These are phyloP conservation scores for Ectropis grisescens DNA, from an alignment of 1,140 invertebrate genomes.

Conservation along the genomic window DNA sequence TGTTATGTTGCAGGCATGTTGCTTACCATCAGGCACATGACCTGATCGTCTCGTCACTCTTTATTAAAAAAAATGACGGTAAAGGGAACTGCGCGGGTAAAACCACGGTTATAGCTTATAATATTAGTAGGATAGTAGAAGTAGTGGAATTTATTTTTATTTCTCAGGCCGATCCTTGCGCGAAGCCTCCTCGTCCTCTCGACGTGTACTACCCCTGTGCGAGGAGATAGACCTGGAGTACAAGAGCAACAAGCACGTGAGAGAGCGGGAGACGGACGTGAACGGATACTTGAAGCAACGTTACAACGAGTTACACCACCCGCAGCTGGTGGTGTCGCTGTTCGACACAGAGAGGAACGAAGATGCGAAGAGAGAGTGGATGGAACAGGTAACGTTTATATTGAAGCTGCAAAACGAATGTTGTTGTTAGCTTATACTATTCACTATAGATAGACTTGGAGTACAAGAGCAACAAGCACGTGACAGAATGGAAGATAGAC, in stretches of 20 bases:
- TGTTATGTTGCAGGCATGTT: too few relatives aligned
- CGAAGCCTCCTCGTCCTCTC: constrained; percentile 56
- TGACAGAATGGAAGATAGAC: constrained; percentile 54
- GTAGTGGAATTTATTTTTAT: too few relatives aligned
- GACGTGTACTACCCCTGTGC: constrained; percentile 68
- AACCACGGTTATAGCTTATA: too few relatives aligned
- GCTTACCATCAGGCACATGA: too few relatives aligned
- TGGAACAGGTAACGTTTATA: constrained; percentile 46
- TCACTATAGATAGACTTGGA: too few relatives aligned
- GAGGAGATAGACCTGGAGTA: constrained; percentile 56
- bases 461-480: constrained; percentile 38
- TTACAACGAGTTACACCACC: constrained; percentile 39
- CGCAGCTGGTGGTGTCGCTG: constrained; percentile 38
- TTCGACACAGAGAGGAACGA: constrained; percentile 67
- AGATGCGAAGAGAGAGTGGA: constrained; percentile 57
- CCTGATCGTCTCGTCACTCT: too few relatives aligned
- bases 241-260: constrained; percentile 35
- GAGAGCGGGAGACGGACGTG: constrained; percentile 58
- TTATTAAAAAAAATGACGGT: too few relatives aligned
- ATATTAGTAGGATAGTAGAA: too few relatives aligned
- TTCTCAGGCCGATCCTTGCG: constrained; percentile 44
- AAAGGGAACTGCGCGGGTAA: too few relatives aligned
- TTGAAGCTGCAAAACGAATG: too few relatives aligned
- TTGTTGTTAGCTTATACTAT: too few relatives aligned
- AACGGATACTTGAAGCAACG: constrained; percentile 37